Evolutionary conservation across 2,113 vertebrate genomes (phyloP).

Genomic region (Apodemus speciosus): DNA sequence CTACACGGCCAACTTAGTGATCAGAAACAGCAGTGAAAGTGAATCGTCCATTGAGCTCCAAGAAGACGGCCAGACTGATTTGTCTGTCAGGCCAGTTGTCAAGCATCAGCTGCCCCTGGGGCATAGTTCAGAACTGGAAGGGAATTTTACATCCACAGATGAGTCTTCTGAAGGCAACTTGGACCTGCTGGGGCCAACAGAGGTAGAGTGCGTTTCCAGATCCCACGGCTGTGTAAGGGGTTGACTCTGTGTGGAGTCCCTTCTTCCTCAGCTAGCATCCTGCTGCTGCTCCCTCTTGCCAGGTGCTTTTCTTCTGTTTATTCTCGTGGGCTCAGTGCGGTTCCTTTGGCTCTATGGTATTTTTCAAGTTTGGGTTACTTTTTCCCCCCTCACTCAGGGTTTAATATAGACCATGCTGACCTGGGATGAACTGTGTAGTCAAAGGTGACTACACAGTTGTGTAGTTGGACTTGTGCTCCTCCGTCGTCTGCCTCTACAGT

Average conservation of each 20-base stretch:
- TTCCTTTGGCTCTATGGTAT: background rate
- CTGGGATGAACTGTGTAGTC: background rate
- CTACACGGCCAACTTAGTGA: conserved; percentile 59
- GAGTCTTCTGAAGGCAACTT: conserved; percentile 74
- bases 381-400: too few species aligned
- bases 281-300: fast-evolving
- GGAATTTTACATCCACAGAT: conserved; percentile 57
- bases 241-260: background rate
- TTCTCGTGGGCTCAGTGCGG: fast-evolving
- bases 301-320: background rate
- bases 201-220: conserved; percentile 77
- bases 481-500: too few species aligned
- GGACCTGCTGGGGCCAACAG: conserved; percentile 78
- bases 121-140: conserved; percentile 57
- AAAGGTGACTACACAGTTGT: background rate
- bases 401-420: background rate
- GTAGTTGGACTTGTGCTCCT: background rate
- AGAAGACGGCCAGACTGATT: conserved; percentile 37
- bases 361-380: background rate
- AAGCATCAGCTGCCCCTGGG: background rate
- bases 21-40: conserved; percentile 12
- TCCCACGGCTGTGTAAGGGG: too few species aligned
- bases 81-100: conserved; percentile 8
- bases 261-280: background rate
- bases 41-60: conserved; percentile 48